Conservation (phyloP, 2,113 vertebrate species). For the Cyprinus carpio region DNA sequence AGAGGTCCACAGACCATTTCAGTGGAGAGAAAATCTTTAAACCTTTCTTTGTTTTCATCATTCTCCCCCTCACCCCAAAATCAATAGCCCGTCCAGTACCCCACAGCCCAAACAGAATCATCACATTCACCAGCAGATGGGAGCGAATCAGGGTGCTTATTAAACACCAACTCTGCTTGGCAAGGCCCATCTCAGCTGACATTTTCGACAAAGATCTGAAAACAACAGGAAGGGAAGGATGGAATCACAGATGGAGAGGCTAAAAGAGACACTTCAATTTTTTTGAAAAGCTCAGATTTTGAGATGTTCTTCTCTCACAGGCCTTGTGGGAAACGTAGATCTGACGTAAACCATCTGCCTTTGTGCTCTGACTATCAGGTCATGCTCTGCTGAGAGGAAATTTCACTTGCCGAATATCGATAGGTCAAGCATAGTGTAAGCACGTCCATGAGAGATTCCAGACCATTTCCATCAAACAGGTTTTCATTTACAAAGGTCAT, state of each 20-base stretch:
- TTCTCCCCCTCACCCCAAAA: conserved; percentile 28
- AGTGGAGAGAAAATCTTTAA: conserved; percentile 44
- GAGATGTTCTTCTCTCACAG: conserved; percentile 1
- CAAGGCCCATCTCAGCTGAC: conserved; percentile 2
- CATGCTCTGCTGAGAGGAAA: background rate
- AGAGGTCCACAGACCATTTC: conserved; percentile 5
- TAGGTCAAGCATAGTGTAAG: background rate
- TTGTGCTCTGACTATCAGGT: background rate
- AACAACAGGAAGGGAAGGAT: conserved; percentile 14
- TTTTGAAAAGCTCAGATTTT: background rate
- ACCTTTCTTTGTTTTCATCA: conserved; percentile 51
- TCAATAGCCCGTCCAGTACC: conserved; percentile 47
- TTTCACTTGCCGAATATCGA: conserved; percentile 8
- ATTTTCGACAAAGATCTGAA: conserved; percentile 17
- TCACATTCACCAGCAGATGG: conserved; percentile 44
- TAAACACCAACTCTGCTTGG: conserved; percentile 44
- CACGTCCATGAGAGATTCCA: background rate
- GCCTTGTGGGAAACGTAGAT: background rate
- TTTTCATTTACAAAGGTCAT: background rate
- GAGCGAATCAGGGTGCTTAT: conserved; percentile 41
- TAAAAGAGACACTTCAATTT: background rate
- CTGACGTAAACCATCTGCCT: background rate
- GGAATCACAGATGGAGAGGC: background rate
- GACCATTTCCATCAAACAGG: conserved; percentile 14
- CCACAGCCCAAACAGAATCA: conserved; percentile 48